Conservation (phyloP, 2,888 invertebrate species). For the Ypsolopha scabrella region DNA sequence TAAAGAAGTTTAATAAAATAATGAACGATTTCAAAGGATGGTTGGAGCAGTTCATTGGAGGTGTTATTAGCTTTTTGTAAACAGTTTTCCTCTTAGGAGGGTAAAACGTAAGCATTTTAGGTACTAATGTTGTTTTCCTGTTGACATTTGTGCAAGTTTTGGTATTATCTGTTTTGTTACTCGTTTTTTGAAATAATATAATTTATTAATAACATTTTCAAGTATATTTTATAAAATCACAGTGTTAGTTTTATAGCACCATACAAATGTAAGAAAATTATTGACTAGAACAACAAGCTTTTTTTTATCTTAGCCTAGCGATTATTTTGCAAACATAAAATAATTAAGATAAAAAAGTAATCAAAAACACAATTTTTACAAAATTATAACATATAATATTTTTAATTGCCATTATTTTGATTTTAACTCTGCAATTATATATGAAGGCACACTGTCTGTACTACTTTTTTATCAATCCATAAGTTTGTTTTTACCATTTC, state of each 20-base stretch:
- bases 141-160: background rate
- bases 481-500: no score
- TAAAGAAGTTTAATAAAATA: constrained; percentile 34
- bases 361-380: no score
- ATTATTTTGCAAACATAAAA: no score
- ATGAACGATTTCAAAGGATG: constrained; percentile 46
- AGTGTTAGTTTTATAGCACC: background rate
- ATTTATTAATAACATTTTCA: no score
- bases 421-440: no score
- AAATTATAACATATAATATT: no score
- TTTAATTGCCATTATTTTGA: no score
- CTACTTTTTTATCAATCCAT: no score
- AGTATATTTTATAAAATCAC: background rate
- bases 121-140: background rate
- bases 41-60: constrained; percentile 43
- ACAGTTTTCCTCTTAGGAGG: background rate
- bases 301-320: no score
- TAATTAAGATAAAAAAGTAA: no score
- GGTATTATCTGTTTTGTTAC: background rate
- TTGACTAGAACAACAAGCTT: background rate
- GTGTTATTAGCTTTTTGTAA: background rate
- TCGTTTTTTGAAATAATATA: no score
- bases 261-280: background rate
- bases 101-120: background rate
- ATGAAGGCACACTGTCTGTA: no score